These are phyloP conservation scores for Parus major DNA, from an alignment of 2,113 vertebrate species.

Conservation along the genomic window DNA sequence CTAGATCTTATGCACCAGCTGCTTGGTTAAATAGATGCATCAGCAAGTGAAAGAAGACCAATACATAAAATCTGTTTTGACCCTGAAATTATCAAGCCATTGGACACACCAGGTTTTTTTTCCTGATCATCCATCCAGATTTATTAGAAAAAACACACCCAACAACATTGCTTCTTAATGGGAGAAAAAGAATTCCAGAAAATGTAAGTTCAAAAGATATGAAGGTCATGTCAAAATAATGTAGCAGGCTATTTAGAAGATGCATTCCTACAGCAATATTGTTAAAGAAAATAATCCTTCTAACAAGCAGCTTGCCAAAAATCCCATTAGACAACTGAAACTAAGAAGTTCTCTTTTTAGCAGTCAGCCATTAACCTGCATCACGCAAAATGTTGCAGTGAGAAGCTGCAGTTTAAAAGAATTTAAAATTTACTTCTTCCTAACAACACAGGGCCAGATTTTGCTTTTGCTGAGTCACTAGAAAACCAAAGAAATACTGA, in stretches of 20 bases:
- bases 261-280: not conserved
- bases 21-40: conserved; percentile 41
- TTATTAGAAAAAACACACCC: conserved; percentile 25
- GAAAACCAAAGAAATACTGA: not conserved
- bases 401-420: not conserved
- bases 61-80: conserved; percentile 35
- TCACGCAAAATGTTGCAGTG: not conserved
- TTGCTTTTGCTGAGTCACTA: not conserved
- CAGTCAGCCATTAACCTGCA: not conserved
- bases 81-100: conserved; percentile 5
- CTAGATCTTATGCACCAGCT: conserved; percentile 32
- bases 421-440: not conserved
- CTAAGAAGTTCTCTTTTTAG: not conserved
- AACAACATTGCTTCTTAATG: not conserved
- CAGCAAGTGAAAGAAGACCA: conserved; percentile 43
- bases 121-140: not conserved
- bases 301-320: not conserved
- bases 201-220: not conserved
- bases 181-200: conserved; percentile 9
- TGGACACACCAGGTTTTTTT: not conserved
- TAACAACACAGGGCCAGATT: not conserved
- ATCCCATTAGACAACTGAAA: not conserved
- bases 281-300: not conserved
- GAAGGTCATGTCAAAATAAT: not conserved
- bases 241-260: not conserved